These are phyloP conservation scores for Myotis daubentonii DNA, from an alignment of 2,797 vertebrate genomes.

Conservation along the genomic window DNA sequence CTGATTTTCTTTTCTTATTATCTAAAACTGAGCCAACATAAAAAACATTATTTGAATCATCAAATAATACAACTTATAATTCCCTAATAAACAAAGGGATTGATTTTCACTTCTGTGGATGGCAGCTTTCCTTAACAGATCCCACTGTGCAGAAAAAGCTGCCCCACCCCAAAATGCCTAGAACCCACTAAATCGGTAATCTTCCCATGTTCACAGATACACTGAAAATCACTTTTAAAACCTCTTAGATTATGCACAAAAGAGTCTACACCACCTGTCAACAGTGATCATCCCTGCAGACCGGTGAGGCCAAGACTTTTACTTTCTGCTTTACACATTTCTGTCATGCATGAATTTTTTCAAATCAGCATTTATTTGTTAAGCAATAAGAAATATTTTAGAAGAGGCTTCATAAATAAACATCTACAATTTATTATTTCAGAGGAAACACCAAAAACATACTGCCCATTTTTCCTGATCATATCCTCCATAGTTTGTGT, in stretches of 20 bases:
- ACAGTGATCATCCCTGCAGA: not conserved
- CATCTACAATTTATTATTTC: not conserved
- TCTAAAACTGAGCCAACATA: constrained; percentile 11
- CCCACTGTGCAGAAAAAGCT: not conserved
- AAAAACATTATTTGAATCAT: constrained; percentile 17
- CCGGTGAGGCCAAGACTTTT: not conserved
- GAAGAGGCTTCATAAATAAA: constrained; percentile 3
- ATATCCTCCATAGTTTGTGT: not conserved
- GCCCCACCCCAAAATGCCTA: not conserved
- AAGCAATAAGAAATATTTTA: not conserved
- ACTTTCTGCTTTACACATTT: constrained; percentile 5
- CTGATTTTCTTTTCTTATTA: constrained; percentile 30
- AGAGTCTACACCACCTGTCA: not conserved
- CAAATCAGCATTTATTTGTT: not conserved
- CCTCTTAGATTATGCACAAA: not conserved
- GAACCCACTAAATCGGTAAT: not conserved
- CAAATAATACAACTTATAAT: not conserved
- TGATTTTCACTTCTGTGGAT: not conserved
- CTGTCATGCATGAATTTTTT: not conserved
- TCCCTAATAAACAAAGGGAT: constrained; percentile 1
- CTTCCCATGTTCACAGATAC: not conserved
- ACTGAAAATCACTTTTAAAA: not conserved
- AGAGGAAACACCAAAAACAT: not conserved
- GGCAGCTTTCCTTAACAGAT: not conserved
- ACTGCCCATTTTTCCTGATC: not conserved